These are phyloP conservation scores for Dermolepida albohirtum DNA, from an alignment of 2,888 invertebrate genomes.

Conservation along the genomic window DNA sequence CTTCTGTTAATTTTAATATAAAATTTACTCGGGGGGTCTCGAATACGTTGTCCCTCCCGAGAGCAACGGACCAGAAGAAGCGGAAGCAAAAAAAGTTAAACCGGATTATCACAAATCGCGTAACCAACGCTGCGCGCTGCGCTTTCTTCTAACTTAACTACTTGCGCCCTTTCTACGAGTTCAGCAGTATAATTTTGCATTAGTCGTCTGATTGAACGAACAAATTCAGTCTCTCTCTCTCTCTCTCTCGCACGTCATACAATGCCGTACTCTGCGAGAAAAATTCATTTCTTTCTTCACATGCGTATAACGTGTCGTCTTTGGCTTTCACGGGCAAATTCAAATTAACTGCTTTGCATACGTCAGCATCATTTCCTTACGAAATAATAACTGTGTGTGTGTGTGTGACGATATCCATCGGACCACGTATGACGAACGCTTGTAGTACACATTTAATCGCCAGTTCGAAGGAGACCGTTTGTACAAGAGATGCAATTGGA, in stretches of 20 bases:
- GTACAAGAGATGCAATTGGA: not conserved
- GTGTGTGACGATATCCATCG: no score
- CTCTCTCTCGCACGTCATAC: not conserved
- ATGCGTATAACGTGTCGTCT: not conserved
- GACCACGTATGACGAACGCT: no score
- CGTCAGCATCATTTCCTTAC: no score
- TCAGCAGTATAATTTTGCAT: no score
- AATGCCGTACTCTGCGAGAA: not conserved
- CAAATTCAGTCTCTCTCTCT: not conserved
- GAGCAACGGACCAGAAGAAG: slow-evolving; percentile 12
- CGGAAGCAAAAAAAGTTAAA: slow-evolving; percentile 3
- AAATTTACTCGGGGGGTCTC: slow-evolving; percentile 18
- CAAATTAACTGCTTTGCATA: no score
- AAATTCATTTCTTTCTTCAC: not conserved
- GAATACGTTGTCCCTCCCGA: not conserved
- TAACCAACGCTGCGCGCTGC: no score
- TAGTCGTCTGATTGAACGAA: no score
- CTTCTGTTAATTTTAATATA: slow-evolving; percentile 44
- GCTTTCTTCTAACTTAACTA: no score
- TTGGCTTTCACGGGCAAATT: not conserved
- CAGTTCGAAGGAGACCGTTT: not conserved
- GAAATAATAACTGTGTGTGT: no score
- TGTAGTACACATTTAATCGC: no score
- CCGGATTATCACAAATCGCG: slow-evolving; percentile 26
- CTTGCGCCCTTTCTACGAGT: no score